Evolutionary conservation across 2,888 invertebrate genomes (phyloP), one percentile per base, ranked within the genome.

Genomic region (Ochlodes sylvanus): DNA sequence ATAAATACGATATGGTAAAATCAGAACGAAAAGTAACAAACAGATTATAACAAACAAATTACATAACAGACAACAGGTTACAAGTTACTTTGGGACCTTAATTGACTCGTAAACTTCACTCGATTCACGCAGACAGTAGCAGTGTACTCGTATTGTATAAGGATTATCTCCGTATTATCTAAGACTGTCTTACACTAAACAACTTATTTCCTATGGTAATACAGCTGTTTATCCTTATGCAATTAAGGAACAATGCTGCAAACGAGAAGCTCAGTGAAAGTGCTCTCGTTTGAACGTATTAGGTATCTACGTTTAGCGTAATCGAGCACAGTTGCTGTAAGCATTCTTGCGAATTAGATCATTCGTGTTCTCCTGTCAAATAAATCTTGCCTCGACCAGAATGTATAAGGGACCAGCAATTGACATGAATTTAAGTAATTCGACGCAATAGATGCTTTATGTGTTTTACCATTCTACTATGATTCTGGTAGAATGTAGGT

Each of bases 131-230:
- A 12, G 21, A 64, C 65, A 58, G 57, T 58, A 65, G 57, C 57
- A 15, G 7, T 56, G 38, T 47, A 50, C 50, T 47, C 21, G 54
- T 54, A 27, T 65, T 65, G 57, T 64, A 56, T 65, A 65, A 57
- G 50, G 15, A 12, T 63, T 56, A 63, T 63, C 55, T 42, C 38
- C 4, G 47, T 65, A 52, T 65, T 58, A 65, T 58, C 65, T 65
- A 57, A 65, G 63, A 44, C 65, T 58, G 50, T 55, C 63, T 47
- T 32, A 56, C 44, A 34, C 50, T 58, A 41, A 65, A 65, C 65
- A 34, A 65, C 58, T 63, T 65, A 65, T 65, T 65, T 65, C 65
- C 65, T 65, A 65, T 65, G 65, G 57, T 65, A 65, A 65, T 64
- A 58, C 58, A 58, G 21, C 58, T 52, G 65, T 38, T 56, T 50